phyloP scores from a whole-genome alignment of 2,888 invertebrate species.

The Dasypolia templi region DNA sequence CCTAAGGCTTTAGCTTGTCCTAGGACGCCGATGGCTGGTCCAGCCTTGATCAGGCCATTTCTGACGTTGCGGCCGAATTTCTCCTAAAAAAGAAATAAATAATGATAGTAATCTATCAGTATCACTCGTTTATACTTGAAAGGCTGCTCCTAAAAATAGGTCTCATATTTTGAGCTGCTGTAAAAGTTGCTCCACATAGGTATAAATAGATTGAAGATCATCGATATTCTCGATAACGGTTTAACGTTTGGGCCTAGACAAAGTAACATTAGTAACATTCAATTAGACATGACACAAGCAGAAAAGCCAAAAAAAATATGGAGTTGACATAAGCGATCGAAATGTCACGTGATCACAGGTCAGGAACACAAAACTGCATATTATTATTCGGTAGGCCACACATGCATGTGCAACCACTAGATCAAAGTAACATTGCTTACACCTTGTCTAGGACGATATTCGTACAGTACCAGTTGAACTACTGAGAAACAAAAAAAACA shows the following conservation, averaged over 20 bases:
- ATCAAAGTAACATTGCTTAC: background rate
- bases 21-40: slow-evolving; percentile 77
- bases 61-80: slow-evolving; percentile 78
- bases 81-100: slow-evolving; percentile 72
- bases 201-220: no score
- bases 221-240: background rate
- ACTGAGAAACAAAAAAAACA: background rate
- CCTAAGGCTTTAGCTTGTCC: slow-evolving; percentile 75
- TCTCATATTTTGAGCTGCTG: background rate
- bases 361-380: no score
- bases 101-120: background rate
- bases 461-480: no score
- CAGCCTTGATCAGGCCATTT: slow-evolving; percentile 80
- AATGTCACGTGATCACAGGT: no score
- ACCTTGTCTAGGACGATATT: background rate
- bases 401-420: no score
- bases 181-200: background rate
- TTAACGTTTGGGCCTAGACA: no score
- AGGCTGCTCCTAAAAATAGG: background rate
- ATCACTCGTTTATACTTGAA: background rate
- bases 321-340: no score
- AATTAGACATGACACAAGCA: no score
- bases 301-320: no score
- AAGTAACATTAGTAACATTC: no score
- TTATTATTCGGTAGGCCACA: no score